Percentiles rank a stretch among this genome's conserved stretches.
Evolutionary conservation across 2,113 vertebrate species (phyloP).

Genomic region (Lophius piscatorius): DNA sequence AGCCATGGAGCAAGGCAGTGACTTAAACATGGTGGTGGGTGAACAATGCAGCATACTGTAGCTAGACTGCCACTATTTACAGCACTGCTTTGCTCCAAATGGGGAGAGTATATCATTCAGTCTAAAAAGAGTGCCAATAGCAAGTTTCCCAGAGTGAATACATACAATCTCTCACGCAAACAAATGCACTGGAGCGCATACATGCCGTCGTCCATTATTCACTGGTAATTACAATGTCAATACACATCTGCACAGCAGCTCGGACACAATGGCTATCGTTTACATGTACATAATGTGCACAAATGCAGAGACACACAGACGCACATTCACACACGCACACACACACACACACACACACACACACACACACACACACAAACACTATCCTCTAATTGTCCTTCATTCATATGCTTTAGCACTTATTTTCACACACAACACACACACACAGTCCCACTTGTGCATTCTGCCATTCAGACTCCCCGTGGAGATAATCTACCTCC

Average conservation of each 20-base stretch:
- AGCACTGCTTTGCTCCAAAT: conserved; percentile 19
- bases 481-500: conserved; percentile 43
- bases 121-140: conserved; percentile 64
- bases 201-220: too few species aligned
- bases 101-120: conserved; percentile 52
- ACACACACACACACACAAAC: conserved; percentile 16
- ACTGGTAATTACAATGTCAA: conserved; percentile 69
- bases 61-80: background rate
- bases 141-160: conserved; percentile 30
- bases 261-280: conserved; percentile 19
- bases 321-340: too few species aligned
- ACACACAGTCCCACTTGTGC: conserved; percentile 49
- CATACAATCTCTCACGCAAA: conserved; percentile 27
- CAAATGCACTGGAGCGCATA: background rate
- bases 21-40: conserved; percentile 24
- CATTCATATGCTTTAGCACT: too few species aligned
- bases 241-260: conserved; percentile 41
- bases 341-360: conserved; percentile 24
- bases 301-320: background rate
- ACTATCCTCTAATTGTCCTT: too few species aligned
- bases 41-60: conserved; percentile 9
- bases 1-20: conserved; percentile 1
- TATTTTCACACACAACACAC: conserved; percentile 20
- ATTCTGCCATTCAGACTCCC: conserved; percentile 60
- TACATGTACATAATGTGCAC: conserved; percentile 26